A percentile compares a stretch with the other conserved stretches of the same genome.
Conservation (phyloP, 2,113 vertebrate genomes). For the Nymphicus hollandicus region DNA sequence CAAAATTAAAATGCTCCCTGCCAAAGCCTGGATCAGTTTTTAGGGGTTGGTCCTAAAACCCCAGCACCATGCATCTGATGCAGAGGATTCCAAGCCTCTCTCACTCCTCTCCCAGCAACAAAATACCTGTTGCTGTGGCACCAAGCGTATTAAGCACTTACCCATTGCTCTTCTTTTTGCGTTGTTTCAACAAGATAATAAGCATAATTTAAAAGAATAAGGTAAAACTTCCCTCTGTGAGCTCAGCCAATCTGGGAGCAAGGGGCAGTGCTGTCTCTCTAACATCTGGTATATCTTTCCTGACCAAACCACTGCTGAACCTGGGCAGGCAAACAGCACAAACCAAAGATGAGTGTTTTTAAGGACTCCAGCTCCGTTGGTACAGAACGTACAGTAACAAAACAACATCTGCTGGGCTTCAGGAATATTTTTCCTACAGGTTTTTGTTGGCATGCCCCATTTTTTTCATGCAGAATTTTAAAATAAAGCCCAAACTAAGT, state of each 20-base stretch:
- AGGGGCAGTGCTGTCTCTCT: not conserved
- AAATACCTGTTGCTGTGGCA: not conserved
- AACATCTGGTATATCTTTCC: not conserved
- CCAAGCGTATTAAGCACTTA: not conserved
- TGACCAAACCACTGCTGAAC: not conserved
- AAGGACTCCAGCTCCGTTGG: not conserved
- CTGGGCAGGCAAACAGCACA: not conserved
- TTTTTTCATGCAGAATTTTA: constrained; percentile 47
- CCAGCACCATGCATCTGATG: not conserved
- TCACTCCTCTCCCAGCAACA: not conserved
- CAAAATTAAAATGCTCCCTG: not conserved
- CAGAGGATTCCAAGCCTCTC: not conserved
- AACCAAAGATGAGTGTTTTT: not conserved
- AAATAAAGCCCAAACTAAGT: constrained; percentile 41
- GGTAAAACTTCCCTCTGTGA: not conserved
- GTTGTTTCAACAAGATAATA: not conserved
- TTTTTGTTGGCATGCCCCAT: constrained; percentile 24
- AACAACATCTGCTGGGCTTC: constrained; percentile 48
- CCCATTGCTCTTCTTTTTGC: not conserved
- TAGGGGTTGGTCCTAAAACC: not conserved
- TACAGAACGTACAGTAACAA: constrained; percentile 35
- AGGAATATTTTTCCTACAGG: not conserved
- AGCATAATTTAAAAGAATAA: not conserved
- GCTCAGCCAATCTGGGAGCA: not conserved
- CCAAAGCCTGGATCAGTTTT: not conserved